phyloP scores from a whole-genome alignment of 2,113 vertebrate species.

The Cepphus grylle region DNA sequence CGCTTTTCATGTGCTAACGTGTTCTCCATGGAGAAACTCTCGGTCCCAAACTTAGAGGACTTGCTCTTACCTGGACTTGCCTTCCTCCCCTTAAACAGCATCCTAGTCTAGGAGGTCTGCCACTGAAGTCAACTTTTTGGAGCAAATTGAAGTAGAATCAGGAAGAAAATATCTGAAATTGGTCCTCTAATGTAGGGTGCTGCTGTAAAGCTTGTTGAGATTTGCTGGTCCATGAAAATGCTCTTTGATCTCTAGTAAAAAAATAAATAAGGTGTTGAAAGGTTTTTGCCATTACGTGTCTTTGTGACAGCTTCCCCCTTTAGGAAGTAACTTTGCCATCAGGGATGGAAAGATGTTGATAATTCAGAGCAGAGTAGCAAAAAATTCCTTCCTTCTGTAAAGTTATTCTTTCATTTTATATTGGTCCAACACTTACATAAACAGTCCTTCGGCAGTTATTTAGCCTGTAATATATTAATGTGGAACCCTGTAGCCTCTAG shows the following conservation, averaged over 20 bases:
- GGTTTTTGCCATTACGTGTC: neutral
- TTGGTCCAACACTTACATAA: neutral
- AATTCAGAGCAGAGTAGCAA: constrained; percentile 5
- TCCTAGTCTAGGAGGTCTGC: neutral
- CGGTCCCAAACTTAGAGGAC: neutral
- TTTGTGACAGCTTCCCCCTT: neutral
- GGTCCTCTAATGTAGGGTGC: neutral
- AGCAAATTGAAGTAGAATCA: neutral
- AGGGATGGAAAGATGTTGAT: neutral
- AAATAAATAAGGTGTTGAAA: neutral
- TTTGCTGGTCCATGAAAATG: neutral
- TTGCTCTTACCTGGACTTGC: neutral
- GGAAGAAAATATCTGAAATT: neutral
- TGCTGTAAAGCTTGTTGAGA: neutral
- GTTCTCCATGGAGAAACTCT: neutral
- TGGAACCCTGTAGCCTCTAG: neutral
- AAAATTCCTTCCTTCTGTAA: neutral
- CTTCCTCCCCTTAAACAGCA: neutral
- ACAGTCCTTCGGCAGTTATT: neutral
- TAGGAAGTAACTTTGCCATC: neutral
- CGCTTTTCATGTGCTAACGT: neutral
- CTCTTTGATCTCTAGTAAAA: neutral
- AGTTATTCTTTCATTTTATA: neutral
- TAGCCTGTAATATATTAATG: neutral
- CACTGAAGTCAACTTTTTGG: neutral